phyloP scores from a whole-genome alignment of 2,888 invertebrate genomes.

The Platypus cylindrus region DNA sequence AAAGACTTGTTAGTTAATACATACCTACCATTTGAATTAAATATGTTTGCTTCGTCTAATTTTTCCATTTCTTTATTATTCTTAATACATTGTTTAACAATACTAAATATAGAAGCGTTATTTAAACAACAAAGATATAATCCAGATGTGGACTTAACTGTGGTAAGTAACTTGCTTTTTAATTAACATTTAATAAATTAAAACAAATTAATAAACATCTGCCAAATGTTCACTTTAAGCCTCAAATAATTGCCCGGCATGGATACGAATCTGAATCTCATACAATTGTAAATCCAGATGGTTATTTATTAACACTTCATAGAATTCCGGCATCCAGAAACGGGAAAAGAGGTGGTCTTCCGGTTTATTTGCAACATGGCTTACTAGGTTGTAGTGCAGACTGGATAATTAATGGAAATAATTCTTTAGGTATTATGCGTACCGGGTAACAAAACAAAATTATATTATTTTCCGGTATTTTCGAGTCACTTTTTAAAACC shows the following conservation, averaged over 20 bases:
- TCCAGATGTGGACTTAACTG: slow-evolving; percentile 7
- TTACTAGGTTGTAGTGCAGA: slow-evolving; percentile 62
- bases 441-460: too few relatives aligned
- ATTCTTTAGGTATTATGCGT: slow-evolving; percentile 44
- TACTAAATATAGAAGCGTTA: too few relatives aligned
- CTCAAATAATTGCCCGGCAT: slow-evolving; percentile 40
- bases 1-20: too few relatives aligned
- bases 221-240: slow-evolving; percentile 26
- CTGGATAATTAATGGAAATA: slow-evolving; percentile 59
- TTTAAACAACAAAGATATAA: too few relatives aligned
- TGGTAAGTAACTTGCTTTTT: slow-evolving; percentile 4
- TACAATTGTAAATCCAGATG: slow-evolving; percentile 61
- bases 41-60: too few relatives aligned
- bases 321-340: slow-evolving; percentile 55
- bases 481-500: too few relatives aligned
- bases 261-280: slow-evolving; percentile 62
- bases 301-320: slow-evolving; percentile 69
- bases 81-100: too few relatives aligned
- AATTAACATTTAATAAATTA: background rate
- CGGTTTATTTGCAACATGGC: slow-evolving; percentile 67
- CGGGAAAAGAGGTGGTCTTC: slow-evolving; percentile 33
- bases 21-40: too few relatives aligned
- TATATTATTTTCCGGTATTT: too few relatives aligned
- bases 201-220: background rate
- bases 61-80: too few relatives aligned